Evolutionary conservation across 2,113 vertebrate genomes (phyloP), one percentile per base, ranked within the genome.

Genomic region (Lathamus discolor): DNA sequence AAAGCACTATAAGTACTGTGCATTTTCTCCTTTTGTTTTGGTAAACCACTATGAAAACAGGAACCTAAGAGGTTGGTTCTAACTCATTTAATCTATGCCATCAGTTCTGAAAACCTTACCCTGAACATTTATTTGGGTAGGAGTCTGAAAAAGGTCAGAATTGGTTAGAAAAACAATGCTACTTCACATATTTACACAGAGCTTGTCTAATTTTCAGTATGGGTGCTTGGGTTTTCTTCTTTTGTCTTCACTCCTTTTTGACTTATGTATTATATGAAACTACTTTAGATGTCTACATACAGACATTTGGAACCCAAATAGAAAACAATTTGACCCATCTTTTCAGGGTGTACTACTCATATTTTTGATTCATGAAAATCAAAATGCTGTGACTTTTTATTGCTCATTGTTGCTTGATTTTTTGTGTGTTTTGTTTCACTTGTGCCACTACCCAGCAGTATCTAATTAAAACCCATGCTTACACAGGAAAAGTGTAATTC

Each of bases 401-500:
- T 88, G 29, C 24, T 87, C 8, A 52, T 72, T 80, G 84, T 80
- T 19, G 10, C 14, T 57, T 64, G 48, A 6, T 61, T 77, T 69
- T 52, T 54, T 39, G 15, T 62, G 12, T n/a, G 17, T 67, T 85
- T 51, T 73, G 16, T 66, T 55, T 70, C 43, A 46, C 28, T 79
- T 86, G 18, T 96, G 41, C 46, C 54, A 44, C 18, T 39, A 59
- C n/a, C n/a, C 75, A 74, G n/a, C 64, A 46, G 73, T 24, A 62
- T 48, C n/a, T 88, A 90, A 90, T 87, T 83, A 76, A 91, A 90
- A 94, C 4, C 64, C 83, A 31, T 19, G 43, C n/a, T 77, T 66
- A 46, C 25, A 27, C 1, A 51, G 35, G 37, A 74, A 51, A 86
- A 93, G 25, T 66, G 52, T n/a, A n/a, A n/a, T n/a, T 87, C 72